phyloP scores from a whole-genome alignment of 1,140 invertebrate species.

The Eubasilissa regina region DNA sequence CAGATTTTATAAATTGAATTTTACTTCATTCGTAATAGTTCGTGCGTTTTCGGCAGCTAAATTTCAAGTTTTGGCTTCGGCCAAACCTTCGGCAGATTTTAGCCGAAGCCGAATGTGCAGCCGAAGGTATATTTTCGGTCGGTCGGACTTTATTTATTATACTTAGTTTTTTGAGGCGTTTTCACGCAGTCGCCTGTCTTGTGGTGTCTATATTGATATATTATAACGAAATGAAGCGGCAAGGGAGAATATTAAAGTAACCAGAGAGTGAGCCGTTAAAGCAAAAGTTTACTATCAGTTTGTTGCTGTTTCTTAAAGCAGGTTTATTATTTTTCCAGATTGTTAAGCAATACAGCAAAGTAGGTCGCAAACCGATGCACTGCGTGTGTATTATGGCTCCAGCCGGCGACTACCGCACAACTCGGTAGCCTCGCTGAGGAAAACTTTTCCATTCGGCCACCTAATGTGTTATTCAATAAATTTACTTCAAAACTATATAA shows the following conservation, averaged over 20 bases:
- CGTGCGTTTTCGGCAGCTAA: too few relatives aligned
- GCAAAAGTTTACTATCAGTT: background rate
- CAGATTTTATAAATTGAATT: too few relatives aligned
- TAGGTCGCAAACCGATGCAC: slow-evolving; percentile 35
- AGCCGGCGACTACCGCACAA: slow-evolving; percentile 23
- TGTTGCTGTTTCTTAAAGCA: slow-evolving; percentile 24
- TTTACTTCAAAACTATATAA: slow-evolving; percentile 17
- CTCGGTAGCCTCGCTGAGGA: background rate
- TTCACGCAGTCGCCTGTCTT: too few relatives aligned
- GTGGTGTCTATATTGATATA: too few relatives aligned
- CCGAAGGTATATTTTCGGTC: too few relatives aligned
- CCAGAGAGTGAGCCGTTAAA: background rate
- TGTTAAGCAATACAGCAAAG: slow-evolving; percentile 33
- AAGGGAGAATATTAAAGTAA: background rate
- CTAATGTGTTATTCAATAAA: slow-evolving; percentile 41
- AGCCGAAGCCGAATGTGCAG: too few relatives aligned
- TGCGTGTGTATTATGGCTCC: background rate
- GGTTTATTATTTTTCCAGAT: slow-evolving; percentile 47
- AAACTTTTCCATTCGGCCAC: slow-evolving; percentile 46
- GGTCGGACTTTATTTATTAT: too few relatives aligned
- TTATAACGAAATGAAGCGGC: too few relatives aligned
- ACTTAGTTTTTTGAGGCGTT: too few relatives aligned
- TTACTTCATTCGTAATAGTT: too few relatives aligned
- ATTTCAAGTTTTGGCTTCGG: too few relatives aligned
- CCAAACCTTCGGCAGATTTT: too few relatives aligned